phyloP scores from a whole-genome alignment of 2,888 invertebrate species.

The Oscheius sp. region DNA sequence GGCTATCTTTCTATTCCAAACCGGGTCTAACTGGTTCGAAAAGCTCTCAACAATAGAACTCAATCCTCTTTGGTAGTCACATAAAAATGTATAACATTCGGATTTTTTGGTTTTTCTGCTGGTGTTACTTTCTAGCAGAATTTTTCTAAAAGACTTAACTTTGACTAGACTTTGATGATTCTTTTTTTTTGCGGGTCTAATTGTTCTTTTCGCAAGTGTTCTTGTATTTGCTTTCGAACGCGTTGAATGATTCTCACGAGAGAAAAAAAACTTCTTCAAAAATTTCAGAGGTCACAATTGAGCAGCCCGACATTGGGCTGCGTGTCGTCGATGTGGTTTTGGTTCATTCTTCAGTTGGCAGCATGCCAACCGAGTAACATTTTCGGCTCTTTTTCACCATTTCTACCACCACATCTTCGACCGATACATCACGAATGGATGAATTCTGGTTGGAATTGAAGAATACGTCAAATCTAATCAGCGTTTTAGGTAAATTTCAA shows the following conservation, averaged over 20 bases:
- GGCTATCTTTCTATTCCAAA: too few relatives aligned
- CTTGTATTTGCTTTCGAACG: too few relatives aligned
- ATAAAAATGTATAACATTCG: neutral
- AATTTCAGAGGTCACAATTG: conserved; percentile 1
- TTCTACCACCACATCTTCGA: conserved; percentile 35
- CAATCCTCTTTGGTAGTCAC: neutral
- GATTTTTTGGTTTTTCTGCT: neutral
- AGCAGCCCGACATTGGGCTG: conserved; percentile 8
- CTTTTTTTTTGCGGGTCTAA: too few relatives aligned
- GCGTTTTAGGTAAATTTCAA: conserved; percentile 67
- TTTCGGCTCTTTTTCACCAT: conserved; percentile 24
- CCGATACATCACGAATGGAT: conserved; percentile 44
- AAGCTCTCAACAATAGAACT: neutral
- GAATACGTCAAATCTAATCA: too few relatives aligned
- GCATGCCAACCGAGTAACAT: conserved; percentile 13
- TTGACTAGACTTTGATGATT: neutral
- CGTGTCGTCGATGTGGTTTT: conserved; percentile 7
- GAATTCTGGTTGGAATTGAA: conserved; percentile 50
- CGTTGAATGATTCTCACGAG: conserved; percentile 3
- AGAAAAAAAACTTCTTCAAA: neutral
- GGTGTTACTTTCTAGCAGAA: neutral
- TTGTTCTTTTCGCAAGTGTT: too few relatives aligned
- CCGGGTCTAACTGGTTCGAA: too few relatives aligned
- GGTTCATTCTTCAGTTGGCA: neutral
- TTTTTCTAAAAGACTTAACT: neutral